phyloP scores from a whole-genome alignment of 2,113 vertebrate species.

The Elephantulus edwardii region DNA sequence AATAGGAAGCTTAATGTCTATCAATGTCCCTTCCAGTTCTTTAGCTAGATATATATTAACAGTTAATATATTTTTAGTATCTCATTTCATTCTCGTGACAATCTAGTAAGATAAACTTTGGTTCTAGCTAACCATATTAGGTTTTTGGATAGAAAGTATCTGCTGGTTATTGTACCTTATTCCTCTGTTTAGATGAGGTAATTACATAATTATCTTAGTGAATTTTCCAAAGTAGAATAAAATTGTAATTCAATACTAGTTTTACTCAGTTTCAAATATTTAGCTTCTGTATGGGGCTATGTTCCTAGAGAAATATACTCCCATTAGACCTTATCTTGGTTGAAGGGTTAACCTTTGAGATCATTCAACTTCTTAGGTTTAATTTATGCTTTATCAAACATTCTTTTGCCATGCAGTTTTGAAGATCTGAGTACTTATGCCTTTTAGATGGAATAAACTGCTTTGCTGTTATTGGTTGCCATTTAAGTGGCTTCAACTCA shows the following conservation, averaged over 20 bases:
- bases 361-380: background rate
- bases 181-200: background rate
- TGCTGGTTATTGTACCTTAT: background rate
- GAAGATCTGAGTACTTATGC: background rate
- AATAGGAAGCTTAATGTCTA: background rate
- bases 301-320: background rate
- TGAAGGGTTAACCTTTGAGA: background rate
- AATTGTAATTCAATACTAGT: background rate
- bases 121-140: background rate
- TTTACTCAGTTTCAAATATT: background rate
- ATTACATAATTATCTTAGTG: background rate
- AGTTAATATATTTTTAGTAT: conserved; percentile 28
- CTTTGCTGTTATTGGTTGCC: background rate
- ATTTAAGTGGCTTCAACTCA: background rate
- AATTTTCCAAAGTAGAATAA: background rate
- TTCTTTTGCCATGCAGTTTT: background rate
- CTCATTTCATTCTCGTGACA: background rate
- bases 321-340: background rate
- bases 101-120: background rate
- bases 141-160: background rate
- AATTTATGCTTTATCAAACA: background rate
- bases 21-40: background rate
- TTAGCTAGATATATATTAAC: background rate
- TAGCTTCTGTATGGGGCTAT: background rate
- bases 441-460: background rate